These are phyloP conservation scores for Potorous gilbertii DNA, from an alignment of 2,797 vertebrate species.

Conservation along the genomic window DNA sequence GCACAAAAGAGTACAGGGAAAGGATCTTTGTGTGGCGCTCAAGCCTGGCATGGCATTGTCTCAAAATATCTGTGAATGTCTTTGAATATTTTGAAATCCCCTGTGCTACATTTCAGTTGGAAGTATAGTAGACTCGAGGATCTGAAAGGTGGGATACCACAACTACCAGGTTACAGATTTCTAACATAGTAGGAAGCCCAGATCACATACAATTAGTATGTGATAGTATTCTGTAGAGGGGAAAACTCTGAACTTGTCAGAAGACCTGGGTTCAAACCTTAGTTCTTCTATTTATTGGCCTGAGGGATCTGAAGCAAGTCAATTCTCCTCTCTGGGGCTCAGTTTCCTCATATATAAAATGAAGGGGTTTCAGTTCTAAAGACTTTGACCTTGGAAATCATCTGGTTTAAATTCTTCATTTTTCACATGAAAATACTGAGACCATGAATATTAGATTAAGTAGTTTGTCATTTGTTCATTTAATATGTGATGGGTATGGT, in stretches of 20 bases:
- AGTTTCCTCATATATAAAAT: neutral
- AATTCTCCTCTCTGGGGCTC: neutral
- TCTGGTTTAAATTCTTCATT: neutral
- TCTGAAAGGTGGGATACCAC: neutral
- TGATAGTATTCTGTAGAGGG: neutral
- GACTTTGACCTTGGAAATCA: neutral
- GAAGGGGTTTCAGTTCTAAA: neutral
- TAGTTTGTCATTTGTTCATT: neutral
- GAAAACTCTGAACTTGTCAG: neutral
- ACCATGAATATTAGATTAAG: neutral
- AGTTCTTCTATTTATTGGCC: neutral
- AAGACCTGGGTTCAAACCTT: neutral
- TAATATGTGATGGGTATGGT: neutral
- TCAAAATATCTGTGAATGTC: slow-evolving; percentile 17
- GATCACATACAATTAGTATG: neutral
- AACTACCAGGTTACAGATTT: neutral
- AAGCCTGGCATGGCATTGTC: neutral
- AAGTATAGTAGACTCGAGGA: neutral
- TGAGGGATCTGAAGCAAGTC: neutral
- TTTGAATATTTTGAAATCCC: neutral
- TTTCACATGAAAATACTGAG: neutral
- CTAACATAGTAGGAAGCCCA: neutral
- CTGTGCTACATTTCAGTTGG: neutral
- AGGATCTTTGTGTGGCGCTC: neutral
- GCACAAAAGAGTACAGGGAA: neutral